Percentiles rank a stretch among this genome's conserved stretches.
phyloP scores from a whole-genome alignment of 2,888 invertebrate species.

The Cephus pulcher region DNA sequence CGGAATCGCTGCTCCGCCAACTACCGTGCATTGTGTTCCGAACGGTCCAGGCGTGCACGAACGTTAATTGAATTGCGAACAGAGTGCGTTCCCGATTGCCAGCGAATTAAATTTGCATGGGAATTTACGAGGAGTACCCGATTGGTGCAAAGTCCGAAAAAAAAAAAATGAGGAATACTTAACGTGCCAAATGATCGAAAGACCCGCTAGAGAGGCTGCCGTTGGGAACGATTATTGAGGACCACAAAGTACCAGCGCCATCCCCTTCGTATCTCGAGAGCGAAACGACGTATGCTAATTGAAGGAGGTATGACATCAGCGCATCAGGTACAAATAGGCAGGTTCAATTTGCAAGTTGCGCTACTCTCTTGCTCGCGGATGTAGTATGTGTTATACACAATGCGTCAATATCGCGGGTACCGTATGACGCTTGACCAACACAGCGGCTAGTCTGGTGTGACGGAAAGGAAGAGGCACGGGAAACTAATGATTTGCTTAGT shows the following conservation, averaged over 20 bases:
- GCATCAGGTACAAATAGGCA: slow-evolving; percentile 19
- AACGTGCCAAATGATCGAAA: not conserved
- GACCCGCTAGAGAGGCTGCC: not conserved
- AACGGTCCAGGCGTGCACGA: not conserved
- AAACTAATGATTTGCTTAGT: slow-evolving; percentile 64
- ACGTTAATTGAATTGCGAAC: not conserved
- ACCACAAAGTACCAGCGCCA: not conserved
- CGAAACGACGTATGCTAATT: not conserved
- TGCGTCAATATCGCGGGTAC: slow-evolving; percentile 20
- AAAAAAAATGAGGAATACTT: not conserved
- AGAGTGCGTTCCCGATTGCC: not conserved
- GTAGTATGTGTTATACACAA: slow-evolving; percentile 12
- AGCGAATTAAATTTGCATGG: not conserved
- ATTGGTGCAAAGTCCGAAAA: not conserved
- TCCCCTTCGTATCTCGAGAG: not conserved
- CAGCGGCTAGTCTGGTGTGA: not conserved
- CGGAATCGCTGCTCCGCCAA: not conserved
- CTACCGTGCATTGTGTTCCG: not conserved
- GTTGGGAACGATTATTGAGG: not conserved
- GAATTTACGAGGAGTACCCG: not conserved
- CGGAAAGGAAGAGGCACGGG: slow-evolving; percentile 29
- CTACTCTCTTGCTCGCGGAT: slow-evolving; percentile 4
- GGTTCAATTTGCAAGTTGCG: slow-evolving; percentile 25
- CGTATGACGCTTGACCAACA: not conserved
- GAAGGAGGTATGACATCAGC: not conserved